Evolutionary conservation across 2,113 vertebrate genomes (phyloP), one percentile per base, ranked within the genome.

Genomic region (Myrmophylax atrothorax): DNA sequence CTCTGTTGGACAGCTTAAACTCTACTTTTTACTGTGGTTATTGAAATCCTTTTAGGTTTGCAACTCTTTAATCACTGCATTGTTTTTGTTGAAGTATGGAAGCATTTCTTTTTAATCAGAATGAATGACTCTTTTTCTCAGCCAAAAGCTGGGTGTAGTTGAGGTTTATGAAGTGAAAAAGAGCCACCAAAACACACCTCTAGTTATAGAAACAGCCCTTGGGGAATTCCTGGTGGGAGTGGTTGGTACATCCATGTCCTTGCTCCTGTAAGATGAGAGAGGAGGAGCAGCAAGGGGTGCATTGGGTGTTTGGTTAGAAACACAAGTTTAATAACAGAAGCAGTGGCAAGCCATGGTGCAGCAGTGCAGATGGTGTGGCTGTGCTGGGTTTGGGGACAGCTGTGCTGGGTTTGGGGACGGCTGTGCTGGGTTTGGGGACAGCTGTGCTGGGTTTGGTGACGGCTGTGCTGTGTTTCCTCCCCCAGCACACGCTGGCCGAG

Each of bases 401-500:
- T 47, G 46, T 5, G 46, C 19, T 22, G 46, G 7, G 20, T 22
- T 47, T 47, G 46, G 46, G 9, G 19, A 22, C 46, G 11, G 9
- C 40, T 49, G 47, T 7, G 47, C 47, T 23, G 46, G 10, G 10
- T 47, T 23, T 42, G 40, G 40, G 14, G 40, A 42, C 40, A 47
- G 18, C 46, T 47, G 46, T 22, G 46, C 19, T 47, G 46, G 8
- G 20, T 22, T 47, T 47, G 46, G 46, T 19, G 19, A 22, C 46
- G 22, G 20, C 46, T 20, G 19, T 47, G 44, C 44, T 52, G 14
- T 52, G 50, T 52, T 95, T 89, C 31, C 47, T 96, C 97, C 86
- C 96, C 92, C 37, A 96, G 99, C 99, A 99, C 96, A 98, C 95
- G 1, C 98, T 99, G 92, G 99, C 99, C 72, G 99, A 99, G 93